phyloP scores from a whole-genome alignment of 2,113 vertebrate genomes.

The Epinephelus moara region DNA sequence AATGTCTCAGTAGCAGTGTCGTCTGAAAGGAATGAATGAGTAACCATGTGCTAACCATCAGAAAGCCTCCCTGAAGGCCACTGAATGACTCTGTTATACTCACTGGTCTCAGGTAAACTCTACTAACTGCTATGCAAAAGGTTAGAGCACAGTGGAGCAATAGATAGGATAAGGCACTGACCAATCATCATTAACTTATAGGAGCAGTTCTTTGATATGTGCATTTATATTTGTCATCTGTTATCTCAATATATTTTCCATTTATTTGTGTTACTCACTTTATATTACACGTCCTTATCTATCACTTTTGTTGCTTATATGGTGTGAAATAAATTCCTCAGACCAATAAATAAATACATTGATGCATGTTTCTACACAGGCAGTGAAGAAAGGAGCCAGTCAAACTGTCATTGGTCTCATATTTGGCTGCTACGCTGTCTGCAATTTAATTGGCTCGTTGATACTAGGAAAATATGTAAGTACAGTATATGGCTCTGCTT shows the following conservation, averaged over 20 bases:
- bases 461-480: constrained; percentile 94
- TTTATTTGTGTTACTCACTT: background rate
- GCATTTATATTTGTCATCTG: background rate
- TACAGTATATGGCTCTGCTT: constrained; percentile 23
- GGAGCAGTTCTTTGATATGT: background rate
- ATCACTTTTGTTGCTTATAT: background rate
- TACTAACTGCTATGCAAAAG: background rate
- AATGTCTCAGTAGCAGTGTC: background rate
- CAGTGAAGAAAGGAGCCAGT: constrained; percentile 91
- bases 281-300: background rate
- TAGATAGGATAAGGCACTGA: background rate
- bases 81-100: constrained; percentile 1
- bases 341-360: background rate
- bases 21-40: background rate
- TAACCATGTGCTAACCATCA: constrained; percentile 29
- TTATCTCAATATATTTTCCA: too few species aligned
- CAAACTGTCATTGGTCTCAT: constrained; percentile 91
- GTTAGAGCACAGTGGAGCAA: background rate
- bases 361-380: constrained; percentile 79
- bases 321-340: background rate
- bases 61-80: constrained; percentile 9
- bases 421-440: constrained; percentile 94
- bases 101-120: background rate
- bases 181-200: background rate
- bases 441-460: constrained; percentile 88